These are phyloP conservation scores for Drosophila colorata DNA, from an alignment of 2,888 invertebrate species.

Conservation along the genomic window DNA sequence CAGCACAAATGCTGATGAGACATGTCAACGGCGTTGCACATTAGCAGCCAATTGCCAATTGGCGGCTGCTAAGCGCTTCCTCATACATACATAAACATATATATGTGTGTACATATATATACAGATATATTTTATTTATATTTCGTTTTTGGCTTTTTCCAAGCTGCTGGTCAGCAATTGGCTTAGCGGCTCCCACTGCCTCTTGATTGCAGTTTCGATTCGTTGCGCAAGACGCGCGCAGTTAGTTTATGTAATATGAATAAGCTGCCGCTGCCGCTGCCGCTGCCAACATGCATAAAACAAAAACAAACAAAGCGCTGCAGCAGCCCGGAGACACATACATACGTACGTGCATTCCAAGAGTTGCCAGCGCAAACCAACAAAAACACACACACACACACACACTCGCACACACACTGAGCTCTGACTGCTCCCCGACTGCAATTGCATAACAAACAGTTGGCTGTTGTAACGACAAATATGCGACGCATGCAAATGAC, in stretches of 20 bases:
- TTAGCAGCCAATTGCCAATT: slow-evolving; percentile 54
- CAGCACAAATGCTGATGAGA: slow-evolving; percentile 64
- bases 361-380: slow-evolving; percentile 3
- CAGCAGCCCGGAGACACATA: slow-evolving; percentile 45
- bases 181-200: slow-evolving; percentile 20
- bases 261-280: too few relatives aligned
- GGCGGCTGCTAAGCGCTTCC: slow-evolving; percentile 2
- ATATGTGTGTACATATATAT: too few relatives aligned
- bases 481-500: slow-evolving; percentile 82
- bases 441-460: slow-evolving; percentile 81
- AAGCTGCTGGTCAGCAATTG: slow-evolving; percentile 21
- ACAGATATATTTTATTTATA: too few relatives aligned
- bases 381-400: slow-evolving; percentile 18
- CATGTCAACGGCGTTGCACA: slow-evolving; percentile 66
- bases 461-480: slow-evolving; percentile 81
- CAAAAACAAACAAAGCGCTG: slow-evolving; percentile 41
- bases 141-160: slow-evolving; percentile 4
- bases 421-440: slow-evolving; percentile 64
- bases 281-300: slow-evolving; percentile 43
- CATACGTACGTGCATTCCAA: not conserved
- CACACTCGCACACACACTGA: slow-evolving; percentile 8
- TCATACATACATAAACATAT: too few relatives aligned
- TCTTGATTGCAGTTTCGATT: slow-evolving; percentile 72
- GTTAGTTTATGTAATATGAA: slow-evolving; percentile 79
- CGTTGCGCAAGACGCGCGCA: slow-evolving; percentile 77